Percentiles rank a stretch among this genome's conserved stretches.
Evolutionary conservation across 2,888 invertebrate genomes (phyloP).

Genomic region (Leptura quadrifasciata): DNA sequence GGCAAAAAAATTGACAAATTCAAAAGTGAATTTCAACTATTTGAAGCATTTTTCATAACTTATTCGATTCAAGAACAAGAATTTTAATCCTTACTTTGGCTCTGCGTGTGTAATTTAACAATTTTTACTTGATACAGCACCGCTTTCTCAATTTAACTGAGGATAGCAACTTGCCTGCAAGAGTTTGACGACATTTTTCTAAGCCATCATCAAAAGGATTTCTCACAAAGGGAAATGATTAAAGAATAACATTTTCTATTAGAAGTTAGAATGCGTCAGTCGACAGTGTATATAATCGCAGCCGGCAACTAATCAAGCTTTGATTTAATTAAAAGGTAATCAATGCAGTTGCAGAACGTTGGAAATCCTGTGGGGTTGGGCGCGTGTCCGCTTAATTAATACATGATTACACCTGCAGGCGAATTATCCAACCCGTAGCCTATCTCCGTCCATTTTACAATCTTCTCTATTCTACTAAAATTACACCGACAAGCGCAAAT

Average conservation of each 20-base stretch:
- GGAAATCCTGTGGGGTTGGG: constrained; percentile 64
- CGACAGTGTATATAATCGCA: constrained; percentile 33
- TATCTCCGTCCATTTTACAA: constrained; percentile 11
- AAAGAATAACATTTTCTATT: constrained; percentile 22
- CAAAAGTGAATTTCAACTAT: too few species aligned
- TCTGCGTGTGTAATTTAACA: background rate
- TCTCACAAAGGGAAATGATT: constrained; percentile 2
- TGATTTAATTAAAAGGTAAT: constrained; percentile 69
- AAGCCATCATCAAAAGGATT: background rate
- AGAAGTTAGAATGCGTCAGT: constrained; percentile 15
- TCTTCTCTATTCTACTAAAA: constrained; percentile 13
- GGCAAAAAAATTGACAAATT: too few species aligned
- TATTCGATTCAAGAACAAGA: too few species aligned
- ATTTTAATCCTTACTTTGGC: too few species aligned
- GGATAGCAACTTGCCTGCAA: background rate
- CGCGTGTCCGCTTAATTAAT: constrained; percentile 70
- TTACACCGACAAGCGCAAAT: constrained; percentile 9
- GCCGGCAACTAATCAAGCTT: constrained; percentile 57
- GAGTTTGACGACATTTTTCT: background rate
- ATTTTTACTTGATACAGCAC: background rate
- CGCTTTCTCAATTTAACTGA: background rate
- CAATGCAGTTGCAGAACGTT: constrained; percentile 65
- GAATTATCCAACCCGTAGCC: constrained; percentile 50
- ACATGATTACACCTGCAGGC: constrained; percentile 69
- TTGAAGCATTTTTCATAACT: too few species aligned